Evolutionary conservation across 2,888 invertebrate genomes (phyloP), one percentile per base, ranked within the genome.

Genomic region (Hyppa rectilinea): DNA sequence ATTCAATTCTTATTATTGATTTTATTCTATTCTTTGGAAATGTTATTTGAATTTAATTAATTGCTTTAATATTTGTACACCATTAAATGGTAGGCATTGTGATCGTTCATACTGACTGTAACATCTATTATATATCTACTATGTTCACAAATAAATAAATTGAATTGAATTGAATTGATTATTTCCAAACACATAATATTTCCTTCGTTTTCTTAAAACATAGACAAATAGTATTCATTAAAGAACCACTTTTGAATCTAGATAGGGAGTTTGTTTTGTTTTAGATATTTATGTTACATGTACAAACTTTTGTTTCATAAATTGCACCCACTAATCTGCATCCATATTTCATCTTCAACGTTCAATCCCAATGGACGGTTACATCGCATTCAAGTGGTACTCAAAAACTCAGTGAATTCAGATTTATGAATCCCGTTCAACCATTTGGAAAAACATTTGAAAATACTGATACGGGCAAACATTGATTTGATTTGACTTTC

Each of bases 361-460:
- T 66, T 40, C 6, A 36, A 52, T 43, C 40, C n/a, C 12, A 45
- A 53, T 20, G 36, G 26, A 34, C 14, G 36, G 23, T 38, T 31
- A 45, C 50, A 50, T 14, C 26, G 49, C 38, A 68, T 53, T 47
- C 17, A 38, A 70, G 38, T 71, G 60, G 40, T 70, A 40, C 71
- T 60, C 31, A 14, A 26, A 70, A 52, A 47, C 47, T 47, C 38
- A 38, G 26, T 47, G 36, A 9, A 23, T 45, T 43, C 26, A 4
- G 38, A 2, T 52, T 60, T 17, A 29, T 14, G 47, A 38, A 34
- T 40, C 2, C 12, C 53, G 47, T 40, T 47, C 38, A 34, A 34
- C 14, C 63, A 34, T 55, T 71, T 14, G 71, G 40, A 60, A 59
- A 59, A 52, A 50, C 14, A 40, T 29, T 38, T 31, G 36, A 10